phyloP scores from a whole-genome alignment of 2,113 vertebrate species.

The Cebidichthys violaceus region DNA sequence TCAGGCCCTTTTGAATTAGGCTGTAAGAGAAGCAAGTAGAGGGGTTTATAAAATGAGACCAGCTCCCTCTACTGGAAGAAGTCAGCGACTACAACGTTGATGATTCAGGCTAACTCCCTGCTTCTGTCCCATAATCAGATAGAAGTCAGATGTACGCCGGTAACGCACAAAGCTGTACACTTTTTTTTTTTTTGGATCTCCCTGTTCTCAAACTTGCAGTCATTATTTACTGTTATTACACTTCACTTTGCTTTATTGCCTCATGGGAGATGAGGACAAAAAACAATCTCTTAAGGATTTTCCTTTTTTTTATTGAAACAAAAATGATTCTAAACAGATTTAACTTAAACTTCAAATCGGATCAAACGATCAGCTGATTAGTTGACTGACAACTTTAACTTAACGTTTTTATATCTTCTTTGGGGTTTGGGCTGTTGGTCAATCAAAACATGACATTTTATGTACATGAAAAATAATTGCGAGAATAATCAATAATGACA shows the following conservation, averaged over 20 bases:
- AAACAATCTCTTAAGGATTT: not conserved
- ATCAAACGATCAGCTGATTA: not conserved
- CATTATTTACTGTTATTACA: not conserved
- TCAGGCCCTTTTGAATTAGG: not conserved
- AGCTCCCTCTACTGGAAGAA: slow-evolving; percentile 57
- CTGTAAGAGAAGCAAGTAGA: not conserved
- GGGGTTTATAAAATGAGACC: not conserved
- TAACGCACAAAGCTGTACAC: too few species aligned
- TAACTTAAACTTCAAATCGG: not conserved
- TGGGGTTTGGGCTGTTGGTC: not conserved
- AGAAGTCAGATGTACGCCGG: not conserved
- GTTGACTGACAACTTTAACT: not conserved
- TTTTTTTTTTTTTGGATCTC: not conserved
- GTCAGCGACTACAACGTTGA: not conserved
- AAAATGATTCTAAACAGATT: not conserved
- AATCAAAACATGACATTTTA: not conserved
- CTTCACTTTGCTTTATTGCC: not conserved
- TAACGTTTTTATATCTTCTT: too few species aligned
- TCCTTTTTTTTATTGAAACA: not conserved
- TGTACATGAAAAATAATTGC: not conserved
- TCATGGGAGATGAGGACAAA: not conserved
- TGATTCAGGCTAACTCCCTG: not conserved
- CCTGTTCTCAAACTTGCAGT: not conserved
- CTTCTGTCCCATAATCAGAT: not conserved
- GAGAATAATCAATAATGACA: too few species aligned